Percentiles rank a stretch among this genome's conserved stretches.
Conservation (phyloP, 2,888 invertebrate genomes). For the Falcaria lacertinaria region DNA sequence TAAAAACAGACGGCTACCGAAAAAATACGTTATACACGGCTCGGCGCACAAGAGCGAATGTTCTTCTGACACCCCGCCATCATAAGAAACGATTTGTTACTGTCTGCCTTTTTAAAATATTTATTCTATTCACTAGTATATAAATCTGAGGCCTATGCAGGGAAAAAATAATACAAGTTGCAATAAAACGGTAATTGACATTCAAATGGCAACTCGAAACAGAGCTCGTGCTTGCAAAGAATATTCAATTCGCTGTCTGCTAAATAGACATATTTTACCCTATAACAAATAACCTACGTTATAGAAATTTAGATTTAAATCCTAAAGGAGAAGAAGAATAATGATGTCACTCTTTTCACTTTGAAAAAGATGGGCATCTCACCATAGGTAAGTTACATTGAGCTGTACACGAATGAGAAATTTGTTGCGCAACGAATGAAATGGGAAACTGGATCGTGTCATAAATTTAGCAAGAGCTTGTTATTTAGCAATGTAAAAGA, state of each 20-base stretch:
- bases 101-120: constrained; percentile 6
- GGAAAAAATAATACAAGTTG: constrained; percentile 18
- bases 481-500: constrained; percentile 58
- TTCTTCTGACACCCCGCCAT: constrained; percentile 47
- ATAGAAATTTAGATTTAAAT: no score
- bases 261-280: constrained; percentile 3
- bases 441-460: constrained; percentile 52
- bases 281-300: no score
- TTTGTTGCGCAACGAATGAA: constrained; percentile 36
- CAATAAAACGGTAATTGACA: constrained; percentile 40
- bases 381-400: background rate
- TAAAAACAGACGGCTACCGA: constrained; percentile 41
- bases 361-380: no score
- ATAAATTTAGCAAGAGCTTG: constrained; percentile 53
- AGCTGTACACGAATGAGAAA: constrained; percentile 34
- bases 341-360: no score
- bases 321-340: no score
- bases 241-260: constrained; percentile 33
- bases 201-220: constrained; percentile 40
- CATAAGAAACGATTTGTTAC: constrained; percentile 14
- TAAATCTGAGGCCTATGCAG: constrained; percentile 17
- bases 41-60: constrained; percentile 32
- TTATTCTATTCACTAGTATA: constrained; percentile 13
- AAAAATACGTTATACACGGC: constrained; percentile 46
- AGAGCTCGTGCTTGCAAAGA: constrained; percentile 34